Conservation (phyloP, 2,888 invertebrate genomes). For the Entomobrya proxima region DNA sequence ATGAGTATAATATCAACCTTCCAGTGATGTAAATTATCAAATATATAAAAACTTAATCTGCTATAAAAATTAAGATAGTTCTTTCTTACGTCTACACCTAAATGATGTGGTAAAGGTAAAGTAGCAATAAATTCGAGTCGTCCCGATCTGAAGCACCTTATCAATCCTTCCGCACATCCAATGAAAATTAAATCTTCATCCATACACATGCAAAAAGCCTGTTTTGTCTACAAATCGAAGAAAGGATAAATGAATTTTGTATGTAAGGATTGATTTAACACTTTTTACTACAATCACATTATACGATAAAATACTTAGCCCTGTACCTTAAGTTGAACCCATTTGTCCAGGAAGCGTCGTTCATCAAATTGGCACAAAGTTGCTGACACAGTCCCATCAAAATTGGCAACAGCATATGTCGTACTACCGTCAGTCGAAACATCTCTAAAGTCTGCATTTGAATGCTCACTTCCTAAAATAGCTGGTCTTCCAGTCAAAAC, state of each 20-base stretch:
- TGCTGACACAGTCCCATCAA: slow-evolving; percentile 81
- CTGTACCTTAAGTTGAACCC: slow-evolving; percentile 81
- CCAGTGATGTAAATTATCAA: slow-evolving; percentile 76
- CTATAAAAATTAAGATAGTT: slow-evolving; percentile 1
- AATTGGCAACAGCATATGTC: slow-evolving; percentile 94
- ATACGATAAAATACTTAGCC: too few species aligned
- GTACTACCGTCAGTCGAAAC: slow-evolving; percentile 94
- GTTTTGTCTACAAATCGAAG: slow-evolving; percentile 83
- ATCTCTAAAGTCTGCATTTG: slow-evolving; percentile 98
- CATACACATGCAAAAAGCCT: slow-evolving; percentile 94
- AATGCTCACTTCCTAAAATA: slow-evolving; percentile 93
- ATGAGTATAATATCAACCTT: background rate
- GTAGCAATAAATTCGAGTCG: slow-evolving; percentile 92
- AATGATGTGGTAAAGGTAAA: slow-evolving; percentile 91
- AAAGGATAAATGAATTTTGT: background rate
- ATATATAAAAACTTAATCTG: slow-evolving; percentile 31
- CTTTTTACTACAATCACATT: background rate
- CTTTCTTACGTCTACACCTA: slow-evolving; percentile 90
- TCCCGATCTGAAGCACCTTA: slow-evolving; percentile 89
- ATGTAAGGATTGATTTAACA: too few species aligned
- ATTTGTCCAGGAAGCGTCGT: slow-evolving; percentile 93
- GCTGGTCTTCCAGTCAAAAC: slow-evolving; percentile 87
- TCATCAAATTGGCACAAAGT: slow-evolving; percentile 96
- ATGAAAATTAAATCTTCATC: slow-evolving; percentile 93
- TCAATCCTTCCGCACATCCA: slow-evolving; percentile 96